Conservation (phyloP, 2,888 invertebrate genomes). For the Panorpa germanica region DNA sequence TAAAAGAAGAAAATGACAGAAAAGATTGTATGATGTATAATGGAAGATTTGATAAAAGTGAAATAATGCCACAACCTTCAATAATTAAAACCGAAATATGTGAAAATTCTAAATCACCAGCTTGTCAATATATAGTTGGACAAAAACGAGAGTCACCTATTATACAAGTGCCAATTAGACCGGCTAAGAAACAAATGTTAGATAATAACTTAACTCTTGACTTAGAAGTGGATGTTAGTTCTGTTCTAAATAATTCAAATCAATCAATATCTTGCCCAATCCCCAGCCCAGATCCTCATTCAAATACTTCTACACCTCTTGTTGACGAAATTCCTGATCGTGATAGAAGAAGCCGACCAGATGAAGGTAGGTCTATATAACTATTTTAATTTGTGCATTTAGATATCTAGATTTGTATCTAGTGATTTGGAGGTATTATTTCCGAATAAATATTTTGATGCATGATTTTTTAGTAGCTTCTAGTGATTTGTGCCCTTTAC, state of each 20-base stretch:
- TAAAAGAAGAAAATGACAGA: conserved; percentile 27
- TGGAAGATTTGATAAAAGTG: no score
- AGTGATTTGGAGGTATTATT: conserved; percentile 14
- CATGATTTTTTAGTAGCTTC: conserved; percentile 14
- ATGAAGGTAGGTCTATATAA: conserved; percentile 24
- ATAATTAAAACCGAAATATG: conserved; percentile 16
- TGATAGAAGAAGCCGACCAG: conserved; percentile 26
- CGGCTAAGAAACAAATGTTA: no score
- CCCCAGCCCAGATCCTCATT: conserved; percentile 46
- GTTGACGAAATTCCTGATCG: conserved; percentile 35
- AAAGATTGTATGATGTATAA: no score
- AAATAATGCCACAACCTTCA: conserved; percentile 17
- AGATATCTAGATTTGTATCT: conserved; percentile 10
- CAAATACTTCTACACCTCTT: conserved; percentile 41
- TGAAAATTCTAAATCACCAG: conserved; percentile 13
- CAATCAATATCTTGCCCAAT: conserved; percentile 28
- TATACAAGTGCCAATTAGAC: conserved; percentile 27
- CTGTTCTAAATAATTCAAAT: no score
- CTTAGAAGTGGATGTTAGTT: no score
- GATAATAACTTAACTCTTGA: no score
- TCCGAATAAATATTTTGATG: conserved; percentile 15
- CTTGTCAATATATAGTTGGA: conserved; percentile 16
- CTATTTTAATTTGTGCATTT: conserved; percentile 8
- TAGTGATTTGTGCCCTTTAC: no score
- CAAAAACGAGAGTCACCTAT: conserved; percentile 30